Evolutionary conservation across 23 tunicate species (phyloP), one percentile per base, ranked within the genome.

Genomic region (Pegea sp.): DNA sequence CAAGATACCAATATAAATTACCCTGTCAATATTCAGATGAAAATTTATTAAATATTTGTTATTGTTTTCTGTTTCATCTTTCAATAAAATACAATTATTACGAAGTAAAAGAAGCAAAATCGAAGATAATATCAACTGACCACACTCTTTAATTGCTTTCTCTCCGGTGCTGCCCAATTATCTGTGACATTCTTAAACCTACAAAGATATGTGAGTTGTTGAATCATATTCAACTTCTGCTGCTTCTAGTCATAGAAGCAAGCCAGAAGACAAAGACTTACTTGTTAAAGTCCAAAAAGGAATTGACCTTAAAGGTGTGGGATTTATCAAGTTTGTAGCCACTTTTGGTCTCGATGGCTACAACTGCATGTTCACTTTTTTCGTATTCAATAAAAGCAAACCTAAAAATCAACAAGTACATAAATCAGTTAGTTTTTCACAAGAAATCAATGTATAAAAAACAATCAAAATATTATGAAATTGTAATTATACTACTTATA

Each of bases 231-330:
- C 46, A 38, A 8, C 11, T 8, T 16, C 11, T 38, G 11, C 16
- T 38, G 8, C 6, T 23, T 13, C 11, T 26, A 7, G 5, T 13
- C 8, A 23, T 5, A 26, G 11, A 25, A 13, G 8, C 5, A 24
- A 11, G 23, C 5, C 22, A 13, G 5, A 11, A 7, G 22, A 38
- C 5, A 0, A 56, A 21, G 0, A 34, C 69, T 11, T 67, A 84
- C 95, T 84, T 84, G 49, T 73, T 77, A 64, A 84, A 68, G 48
- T 76, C 88, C 48, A 66, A 72, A 57, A 89, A 77, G 4, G 60
- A 50, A 66, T 89, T 77, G 20, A 77, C 91, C 61, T 71, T 34
- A 52, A 89, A 67, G 1, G 89, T 70, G 58, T 89, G 98, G 7
- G 70, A 54, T 66, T 71, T 77, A 63, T 89, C 98, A 31, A 89